Percentiles rank a stretch among this genome's conserved stretches.
phyloP scores from a whole-genome alignment of 2,797 vertebrate genomes.

The Tachyglossus aculeatus region DNA sequence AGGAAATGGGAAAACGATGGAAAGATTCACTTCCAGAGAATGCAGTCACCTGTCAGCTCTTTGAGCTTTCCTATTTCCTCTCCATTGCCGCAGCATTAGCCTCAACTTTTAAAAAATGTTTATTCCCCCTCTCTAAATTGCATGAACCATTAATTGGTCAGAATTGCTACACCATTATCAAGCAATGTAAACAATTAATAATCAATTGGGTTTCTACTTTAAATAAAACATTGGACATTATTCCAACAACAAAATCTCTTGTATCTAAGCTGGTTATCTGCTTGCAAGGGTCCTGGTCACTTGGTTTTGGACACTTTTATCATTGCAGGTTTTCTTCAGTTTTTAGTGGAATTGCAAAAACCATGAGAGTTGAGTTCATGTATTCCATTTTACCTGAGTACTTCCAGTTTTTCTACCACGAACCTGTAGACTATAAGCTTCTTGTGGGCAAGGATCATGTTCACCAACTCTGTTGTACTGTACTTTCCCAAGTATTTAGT shows the following conservation, averaged over 20 bases:
- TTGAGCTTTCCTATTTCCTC: constrained; percentile 57
- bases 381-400: no score
- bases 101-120: constrained; percentile 50
- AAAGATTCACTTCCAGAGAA: constrained; percentile 34
- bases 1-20: constrained; percentile 18
- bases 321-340: background rate
- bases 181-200: background rate
- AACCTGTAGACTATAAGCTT: no score
- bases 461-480: no score
- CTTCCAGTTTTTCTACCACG: no score
- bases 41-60: constrained; percentile 65
- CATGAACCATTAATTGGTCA: no score
- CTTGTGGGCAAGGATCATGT: no score
- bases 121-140: no score
- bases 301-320: background rate
- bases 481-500: no score
- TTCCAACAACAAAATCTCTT: background rate
- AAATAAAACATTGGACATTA: background rate
- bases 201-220: background rate
- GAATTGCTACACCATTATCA: background rate
- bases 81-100: constrained; percentile 59
- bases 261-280: background rate
- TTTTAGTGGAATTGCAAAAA: background rate
- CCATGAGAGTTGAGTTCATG: background rate
- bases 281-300: background rate